A percentile compares a stretch with the other conserved stretches of the same genome.
Conservation (phyloP, 2,797 vertebrate species). For the Danio albolineatus region DNA sequence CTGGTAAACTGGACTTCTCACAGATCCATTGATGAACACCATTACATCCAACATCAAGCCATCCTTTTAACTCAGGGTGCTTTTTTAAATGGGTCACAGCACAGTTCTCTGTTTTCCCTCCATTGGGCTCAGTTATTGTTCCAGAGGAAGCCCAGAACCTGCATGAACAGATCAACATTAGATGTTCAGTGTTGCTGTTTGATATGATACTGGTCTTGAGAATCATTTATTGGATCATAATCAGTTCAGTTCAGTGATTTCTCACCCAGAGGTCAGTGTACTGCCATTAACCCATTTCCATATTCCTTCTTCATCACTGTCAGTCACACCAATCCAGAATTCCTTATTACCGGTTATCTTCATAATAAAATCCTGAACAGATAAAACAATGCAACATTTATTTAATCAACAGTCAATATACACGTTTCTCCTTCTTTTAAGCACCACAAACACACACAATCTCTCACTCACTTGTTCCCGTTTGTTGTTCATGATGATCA, state of each 20-base stretch:
- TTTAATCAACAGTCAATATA: too few species aligned
- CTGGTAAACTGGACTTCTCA: background rate
- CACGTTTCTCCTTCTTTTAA: too few species aligned
- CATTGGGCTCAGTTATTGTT: background rate
- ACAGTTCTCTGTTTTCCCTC: background rate
- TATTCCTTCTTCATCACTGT: background rate
- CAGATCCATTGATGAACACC: background rate
- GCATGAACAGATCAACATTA: background rate
- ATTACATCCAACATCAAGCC: background rate
- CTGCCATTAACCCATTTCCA: background rate
- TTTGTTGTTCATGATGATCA: slow-evolving; percentile 5
- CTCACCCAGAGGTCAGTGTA: background rate
- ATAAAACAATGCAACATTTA: background rate
- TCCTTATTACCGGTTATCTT: fast-evolving
- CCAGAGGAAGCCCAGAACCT: background rate
- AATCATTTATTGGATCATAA: background rate
- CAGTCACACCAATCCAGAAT: slow-evolving; percentile 4
- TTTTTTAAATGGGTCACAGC: background rate
- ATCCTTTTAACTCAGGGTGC: background rate
- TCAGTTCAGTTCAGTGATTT: background rate
- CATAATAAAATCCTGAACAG: background rate
- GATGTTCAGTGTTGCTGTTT: background rate
- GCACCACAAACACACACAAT: too few species aligned
- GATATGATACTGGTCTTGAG: background rate
- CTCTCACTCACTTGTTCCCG: slow-evolving; percentile 7